Evolutionary conservation across 2,113 vertebrate genomes (phyloP).

Genomic region (Heptranchias perlo): DNA sequence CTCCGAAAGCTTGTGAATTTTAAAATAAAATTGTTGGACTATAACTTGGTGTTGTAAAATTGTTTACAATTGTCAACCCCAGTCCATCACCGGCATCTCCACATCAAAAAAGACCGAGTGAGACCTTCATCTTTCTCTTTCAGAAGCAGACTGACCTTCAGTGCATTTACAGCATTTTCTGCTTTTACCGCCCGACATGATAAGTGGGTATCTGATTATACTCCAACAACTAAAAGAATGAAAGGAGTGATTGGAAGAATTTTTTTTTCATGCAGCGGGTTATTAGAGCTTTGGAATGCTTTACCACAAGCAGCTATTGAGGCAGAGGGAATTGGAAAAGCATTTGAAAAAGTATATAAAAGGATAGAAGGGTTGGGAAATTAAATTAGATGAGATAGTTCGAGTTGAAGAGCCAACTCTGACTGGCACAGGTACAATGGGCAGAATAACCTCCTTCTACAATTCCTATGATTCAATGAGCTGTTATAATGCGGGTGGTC

Average conservation of each 20-base stretch:
- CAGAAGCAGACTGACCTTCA: neutral
- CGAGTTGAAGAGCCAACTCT: neutral
- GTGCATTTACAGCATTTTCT: too few species aligned
- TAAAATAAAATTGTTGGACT: too few species aligned
- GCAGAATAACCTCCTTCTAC: neutral
- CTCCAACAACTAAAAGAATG: neutral
- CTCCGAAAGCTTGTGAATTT: too few species aligned
- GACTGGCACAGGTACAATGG: neutral
- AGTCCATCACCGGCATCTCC: too few species aligned
- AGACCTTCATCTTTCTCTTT: neutral
- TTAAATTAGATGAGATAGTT: neutral
- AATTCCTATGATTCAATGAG: neutral
- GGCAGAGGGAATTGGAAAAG: too few species aligned
- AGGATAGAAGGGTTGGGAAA: neutral
- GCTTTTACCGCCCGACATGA: too few species aligned
- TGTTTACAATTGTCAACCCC: too few species aligned
- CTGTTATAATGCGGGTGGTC: neutral
- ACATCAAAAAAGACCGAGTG: too few species aligned
- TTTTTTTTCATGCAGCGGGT: neutral
- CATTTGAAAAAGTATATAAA: neutral
- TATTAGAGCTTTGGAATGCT: neutral
- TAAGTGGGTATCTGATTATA: neutral
- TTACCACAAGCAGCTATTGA: neutral
- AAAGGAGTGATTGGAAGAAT: neutral
- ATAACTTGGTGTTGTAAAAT: too few species aligned